Evolutionary conservation across 2,113 vertebrate species (phyloP).

Genomic region (human): GRCh38 chr12:128938501-128939000

Average conservation of each 20-base stretch:
- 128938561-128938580: background rate
- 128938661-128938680: rapidly evolving
- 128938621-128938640: background rate
- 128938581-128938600: background rate
- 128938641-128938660: background rate
- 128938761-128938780: too few species aligned
- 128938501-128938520: background rate
- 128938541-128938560: background rate
- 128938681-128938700: background rate
- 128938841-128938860: background rate
- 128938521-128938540: rapidly evolving
- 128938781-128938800: background rate
- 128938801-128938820: too few species aligned
- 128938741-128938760: rapidly evolving
- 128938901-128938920: background rate
- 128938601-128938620: too few species aligned
- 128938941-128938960: rapidly evolving
- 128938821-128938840: too few species aligned
- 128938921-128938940: background rate
- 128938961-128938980: background rate
- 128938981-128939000: rapidly evolving
- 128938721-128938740: rapidly evolving
- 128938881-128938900: rapidly evolving
- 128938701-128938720: rapidly evolving
- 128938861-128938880: background rate